Percentiles rank a stretch among this genome's conserved stretches.
phyloP scores from a whole-genome alignment of 2,888 invertebrate genomes.

The Eulithis testata region DNA sequence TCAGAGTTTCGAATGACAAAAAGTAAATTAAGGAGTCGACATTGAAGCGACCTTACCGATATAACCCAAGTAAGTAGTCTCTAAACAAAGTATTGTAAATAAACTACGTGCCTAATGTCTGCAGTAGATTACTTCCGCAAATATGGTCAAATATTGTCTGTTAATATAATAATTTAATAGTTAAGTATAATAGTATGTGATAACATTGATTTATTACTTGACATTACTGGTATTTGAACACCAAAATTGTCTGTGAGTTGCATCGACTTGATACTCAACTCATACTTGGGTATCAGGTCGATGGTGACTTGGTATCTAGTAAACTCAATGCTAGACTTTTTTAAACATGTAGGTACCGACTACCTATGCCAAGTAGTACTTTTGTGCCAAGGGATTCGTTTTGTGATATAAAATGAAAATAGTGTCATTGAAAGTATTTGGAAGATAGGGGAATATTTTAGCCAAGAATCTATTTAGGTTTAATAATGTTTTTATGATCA shows the following conservation, averaged over 20 bases:
- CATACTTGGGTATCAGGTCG: no score
- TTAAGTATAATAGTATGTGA: background rate
- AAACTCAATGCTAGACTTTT: background rate
- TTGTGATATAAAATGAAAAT: background rate
- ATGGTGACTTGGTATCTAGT: no score
- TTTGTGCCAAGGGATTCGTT: no score
- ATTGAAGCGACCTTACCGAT: slow-evolving; percentile 71
- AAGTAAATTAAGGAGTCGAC: slow-evolving; percentile 61
- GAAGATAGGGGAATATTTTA: background rate
- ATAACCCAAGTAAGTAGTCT: slow-evolving; percentile 46
- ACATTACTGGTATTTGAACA: slow-evolving; percentile 12
- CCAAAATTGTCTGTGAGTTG: no score
- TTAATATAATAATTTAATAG: slow-evolving; percentile 12
- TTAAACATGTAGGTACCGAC: no score
- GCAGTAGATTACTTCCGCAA: slow-evolving; percentile 76
- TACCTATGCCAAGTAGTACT: no score
- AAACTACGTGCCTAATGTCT: slow-evolving; percentile 73
- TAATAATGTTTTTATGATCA: slow-evolving; percentile 10
- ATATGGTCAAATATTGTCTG: slow-evolving; percentile 50
- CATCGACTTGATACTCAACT: no score
- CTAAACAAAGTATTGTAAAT: slow-evolving; percentile 6
- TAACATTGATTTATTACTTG: slow-evolving; percentile 23
- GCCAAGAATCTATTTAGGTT: background rate
- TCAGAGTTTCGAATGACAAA: slow-evolving; percentile 57
- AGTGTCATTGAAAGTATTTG: no score